Conservation (phyloP, 2,888 invertebrate species). For the Pseudococcus jackbeardsleyi region DNA sequence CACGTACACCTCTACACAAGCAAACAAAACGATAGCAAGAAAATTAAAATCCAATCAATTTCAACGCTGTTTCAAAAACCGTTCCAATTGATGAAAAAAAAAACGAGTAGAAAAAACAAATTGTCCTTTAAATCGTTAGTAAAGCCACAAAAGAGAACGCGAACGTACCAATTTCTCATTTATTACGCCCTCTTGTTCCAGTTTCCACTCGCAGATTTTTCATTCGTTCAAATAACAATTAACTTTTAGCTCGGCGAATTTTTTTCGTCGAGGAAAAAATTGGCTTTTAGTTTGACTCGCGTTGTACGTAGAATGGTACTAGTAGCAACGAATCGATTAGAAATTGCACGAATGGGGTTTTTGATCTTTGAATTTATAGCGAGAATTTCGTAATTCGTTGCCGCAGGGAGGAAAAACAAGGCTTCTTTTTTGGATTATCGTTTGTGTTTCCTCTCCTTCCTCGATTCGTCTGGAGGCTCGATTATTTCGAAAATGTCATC, state of each 20-base stretch:
- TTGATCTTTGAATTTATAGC: constrained; percentile 19
- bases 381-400: background rate
- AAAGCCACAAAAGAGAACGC: constrained; percentile 14
- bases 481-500: background rate
- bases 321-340: constrained; percentile 6
- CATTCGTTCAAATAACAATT: constrained; percentile 32
- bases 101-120: background rate
- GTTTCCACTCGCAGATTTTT: constrained; percentile 5
- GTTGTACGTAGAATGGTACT: background rate
- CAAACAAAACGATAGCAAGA: background rate
- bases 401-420: background rate
- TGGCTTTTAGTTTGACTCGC: background rate
- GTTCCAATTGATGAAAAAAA: constrained; percentile 13
- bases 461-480: background rate
- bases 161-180: constrained; percentile 28
- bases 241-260: background rate
- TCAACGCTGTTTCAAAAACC: constrained; percentile 9
- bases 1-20: background rate
- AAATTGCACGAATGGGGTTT: constrained; percentile 12
- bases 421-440: background rate
- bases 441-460: background rate
- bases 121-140: constrained; percentile 21
- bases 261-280: background rate
- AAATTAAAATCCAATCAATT: constrained; percentile 37
- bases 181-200: constrained; percentile 24